Evolutionary conservation across 2,113 vertebrate genomes (phyloP), one percentile per base, ranked within the genome.

Genomic region (Crotalus viridis): DNA sequence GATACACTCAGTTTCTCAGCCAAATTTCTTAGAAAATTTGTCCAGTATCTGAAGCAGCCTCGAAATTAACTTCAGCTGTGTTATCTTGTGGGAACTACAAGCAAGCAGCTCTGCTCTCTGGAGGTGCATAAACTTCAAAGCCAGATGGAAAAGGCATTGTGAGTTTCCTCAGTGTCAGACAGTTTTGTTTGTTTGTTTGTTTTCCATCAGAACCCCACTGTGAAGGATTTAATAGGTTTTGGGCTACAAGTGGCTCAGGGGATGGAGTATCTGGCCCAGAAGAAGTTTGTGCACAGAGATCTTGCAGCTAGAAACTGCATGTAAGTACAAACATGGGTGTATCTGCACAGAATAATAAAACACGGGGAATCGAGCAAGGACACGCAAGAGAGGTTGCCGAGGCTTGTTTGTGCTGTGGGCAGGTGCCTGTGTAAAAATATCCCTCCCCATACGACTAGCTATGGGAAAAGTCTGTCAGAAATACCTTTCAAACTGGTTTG

Each of bases 251-350:
- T 99, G 87, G 98, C 99, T 90, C 98, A 97, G 46, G 99, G 99
- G 91, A 99, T 99, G 99, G 98, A 99, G 93, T 99, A 99, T 96
- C 97, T 99, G 95, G 98, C 99, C 28, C 98, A 98, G 92, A 98
- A 98, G 97, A 99, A 99, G 94, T 99, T 99, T 96, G 99, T 99
- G 85, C 99, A 99, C 96, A 97, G 99, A 96, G 99, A 99, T 95
- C 98, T 99, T 24, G 99, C 99, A 0, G 99, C 99, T 90, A 98
- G 99, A 64, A 99, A 99, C 96, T 99, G 99, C 98, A 99, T 99
- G 99, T 99, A 94, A 99, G 99, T 97, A 92, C 0, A 21, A 51
- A 61, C n/a, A 15, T 12, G 46, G 10, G 39, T 61, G 56, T 26
- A 46, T 59, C 1, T 92, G 5, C 33, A 43, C 33, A 81, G 33